Evolutionary conservation across 1,140 invertebrate genomes (phyloP).

Genomic region (Drosophila tristis): DNA sequence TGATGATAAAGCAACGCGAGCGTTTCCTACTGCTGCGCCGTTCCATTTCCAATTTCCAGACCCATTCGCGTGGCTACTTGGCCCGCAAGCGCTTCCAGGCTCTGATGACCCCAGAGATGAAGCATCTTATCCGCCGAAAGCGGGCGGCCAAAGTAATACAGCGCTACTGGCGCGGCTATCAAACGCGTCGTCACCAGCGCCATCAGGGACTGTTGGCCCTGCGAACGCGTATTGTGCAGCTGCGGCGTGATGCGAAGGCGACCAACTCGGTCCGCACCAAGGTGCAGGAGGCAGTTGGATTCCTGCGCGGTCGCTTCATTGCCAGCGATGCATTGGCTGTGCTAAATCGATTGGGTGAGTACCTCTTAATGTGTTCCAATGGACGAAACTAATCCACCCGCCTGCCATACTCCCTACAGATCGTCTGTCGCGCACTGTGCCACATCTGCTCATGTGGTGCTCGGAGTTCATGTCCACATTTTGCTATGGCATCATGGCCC

Average conservation of each 20-base stretch:
- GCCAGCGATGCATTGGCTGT: constrained; percentile 70
- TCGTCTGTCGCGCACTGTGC: constrained; percentile 78
- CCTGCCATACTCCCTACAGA: constrained; percentile 41
- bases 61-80: constrained; percentile 85
- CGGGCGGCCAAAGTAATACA: constrained; percentile 88
- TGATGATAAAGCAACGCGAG: constrained; percentile 59
- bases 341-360: constrained; percentile 68
- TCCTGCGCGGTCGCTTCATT: constrained; percentile 69
- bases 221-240: constrained; percentile 84
- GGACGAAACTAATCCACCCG: constrained; percentile 9
- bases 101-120: constrained; percentile 84
- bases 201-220: constrained; percentile 83
- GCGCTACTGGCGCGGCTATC: constrained; percentile 88
- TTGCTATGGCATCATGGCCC: constrained; percentile 84
- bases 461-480: constrained; percentile 80
- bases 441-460: constrained; percentile 76
- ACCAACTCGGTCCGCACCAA: constrained; percentile 83
- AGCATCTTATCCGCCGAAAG: constrained; percentile 83
- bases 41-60: constrained; percentile 84
- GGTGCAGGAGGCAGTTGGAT: constrained; percentile 64
- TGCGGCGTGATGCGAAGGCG: constrained; percentile 84
- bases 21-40: constrained; percentile 43
- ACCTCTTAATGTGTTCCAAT: neutral
- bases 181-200: constrained; percentile 79
- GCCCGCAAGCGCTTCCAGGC: constrained; percentile 84